phyloP scores from a whole-genome alignment of 2,797 vertebrate genomes.

The Sphenodon punctatus region DNA sequence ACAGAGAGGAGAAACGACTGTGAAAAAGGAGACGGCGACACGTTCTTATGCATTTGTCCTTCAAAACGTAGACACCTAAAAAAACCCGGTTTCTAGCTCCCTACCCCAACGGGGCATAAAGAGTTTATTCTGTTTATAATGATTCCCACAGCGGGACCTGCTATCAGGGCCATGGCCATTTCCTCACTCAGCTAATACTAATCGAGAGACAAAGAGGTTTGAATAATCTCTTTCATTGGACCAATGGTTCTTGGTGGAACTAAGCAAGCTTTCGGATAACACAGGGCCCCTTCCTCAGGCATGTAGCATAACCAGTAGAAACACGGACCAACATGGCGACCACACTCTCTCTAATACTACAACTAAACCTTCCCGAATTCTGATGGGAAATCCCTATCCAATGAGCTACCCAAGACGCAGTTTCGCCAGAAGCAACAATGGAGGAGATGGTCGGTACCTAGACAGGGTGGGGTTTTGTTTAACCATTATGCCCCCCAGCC shows the following conservation, averaged over 20 bases:
- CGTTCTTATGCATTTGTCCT: no score
- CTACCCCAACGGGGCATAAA: not conserved
- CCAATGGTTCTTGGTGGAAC: no score
- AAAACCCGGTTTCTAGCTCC: no score
- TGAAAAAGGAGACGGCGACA: no score
- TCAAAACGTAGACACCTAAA: no score
- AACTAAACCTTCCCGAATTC: no score
- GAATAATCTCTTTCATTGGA: no score
- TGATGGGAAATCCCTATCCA: not conserved
- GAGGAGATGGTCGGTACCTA: rapidly evolving
- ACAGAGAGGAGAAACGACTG: not conserved
- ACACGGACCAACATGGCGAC: no score
- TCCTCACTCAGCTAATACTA: not conserved
- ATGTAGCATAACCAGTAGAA: no score
- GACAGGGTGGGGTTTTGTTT: not conserved
- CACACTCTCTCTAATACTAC: no score
- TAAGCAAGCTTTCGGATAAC: no score
- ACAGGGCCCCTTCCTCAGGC: no score
- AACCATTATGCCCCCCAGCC: not conserved
- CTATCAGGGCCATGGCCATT: not conserved
- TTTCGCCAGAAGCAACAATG: rapidly evolving
- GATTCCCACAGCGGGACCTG: not conserved
- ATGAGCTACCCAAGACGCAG: not conserved
- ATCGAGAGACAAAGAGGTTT: not conserved
- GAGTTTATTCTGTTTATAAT: not conserved